Evolutionary conservation across 1,140 invertebrate genomes (phyloP).

Genomic region (Lucilia sericata): DNA sequence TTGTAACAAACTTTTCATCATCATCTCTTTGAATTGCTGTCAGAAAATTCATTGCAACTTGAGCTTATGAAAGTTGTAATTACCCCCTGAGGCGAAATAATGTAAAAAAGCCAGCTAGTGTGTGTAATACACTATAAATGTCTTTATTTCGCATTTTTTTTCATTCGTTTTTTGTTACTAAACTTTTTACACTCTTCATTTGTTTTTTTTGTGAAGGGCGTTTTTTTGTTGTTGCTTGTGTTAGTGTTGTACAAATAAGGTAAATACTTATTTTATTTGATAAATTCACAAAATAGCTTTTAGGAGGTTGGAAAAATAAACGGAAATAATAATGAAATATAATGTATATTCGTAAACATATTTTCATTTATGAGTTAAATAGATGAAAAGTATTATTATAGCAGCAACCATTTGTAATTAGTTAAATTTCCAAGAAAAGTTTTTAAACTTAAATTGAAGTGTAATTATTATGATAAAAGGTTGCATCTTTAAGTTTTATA

Average conservation of each 20-base stretch:
- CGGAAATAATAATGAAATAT: neutral
- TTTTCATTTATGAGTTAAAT: neutral
- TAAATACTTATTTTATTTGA: neutral
- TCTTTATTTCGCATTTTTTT: neutral
- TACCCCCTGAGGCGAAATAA: slow-evolving; percentile 34
- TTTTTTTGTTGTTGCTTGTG: neutral
- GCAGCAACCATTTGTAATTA: neutral
- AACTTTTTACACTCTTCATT: neutral
- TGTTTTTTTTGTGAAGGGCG: neutral
- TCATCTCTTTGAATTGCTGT: neutral
- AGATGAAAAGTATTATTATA: neutral
- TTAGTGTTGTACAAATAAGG: neutral
- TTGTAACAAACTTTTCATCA: slow-evolving; percentile 13
- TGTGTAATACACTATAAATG: neutral
- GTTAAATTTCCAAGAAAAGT: neutral
- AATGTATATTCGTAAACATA: neutral
- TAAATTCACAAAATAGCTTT: neutral
- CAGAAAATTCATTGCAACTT: slow-evolving; percentile 33
- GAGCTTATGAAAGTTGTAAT: slow-evolving; percentile 36
- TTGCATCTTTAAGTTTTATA: too few relatives aligned
- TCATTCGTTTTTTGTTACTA: neutral
- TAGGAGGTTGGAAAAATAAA: neutral
- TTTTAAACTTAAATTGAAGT: neutral
- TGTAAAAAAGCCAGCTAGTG: neutral
- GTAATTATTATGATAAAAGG: too few relatives aligned